A percentile compares a stretch with the other conserved stretches of the same genome.
Evolutionary conservation across 2,113 vertebrate genomes (phyloP).

Genomic region (Steatornis caripensis): DNA sequence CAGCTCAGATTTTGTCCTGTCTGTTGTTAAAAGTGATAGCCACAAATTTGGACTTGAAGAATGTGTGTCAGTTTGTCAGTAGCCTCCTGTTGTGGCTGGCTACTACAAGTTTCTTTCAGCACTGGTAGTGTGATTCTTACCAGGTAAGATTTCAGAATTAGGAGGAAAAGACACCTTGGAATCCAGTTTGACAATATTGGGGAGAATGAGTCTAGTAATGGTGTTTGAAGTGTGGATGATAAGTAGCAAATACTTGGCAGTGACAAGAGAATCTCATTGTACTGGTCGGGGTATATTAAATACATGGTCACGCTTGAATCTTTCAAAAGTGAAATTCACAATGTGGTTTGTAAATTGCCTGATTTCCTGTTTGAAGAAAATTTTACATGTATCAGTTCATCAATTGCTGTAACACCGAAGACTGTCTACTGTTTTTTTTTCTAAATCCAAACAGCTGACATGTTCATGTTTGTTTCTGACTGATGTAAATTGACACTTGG

Average conservation of each 20-base stretch:
- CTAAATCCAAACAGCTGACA: conserved; percentile 28
- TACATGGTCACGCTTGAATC: background rate
- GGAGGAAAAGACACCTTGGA: background rate
- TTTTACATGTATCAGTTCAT: background rate
- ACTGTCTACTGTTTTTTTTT: background rate
- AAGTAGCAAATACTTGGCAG: background rate
- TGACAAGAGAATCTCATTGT: background rate
- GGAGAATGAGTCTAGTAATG: background rate
- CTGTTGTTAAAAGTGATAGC: background rate
- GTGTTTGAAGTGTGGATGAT: background rate
- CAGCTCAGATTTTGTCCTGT: background rate
- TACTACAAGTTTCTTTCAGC: background rate
- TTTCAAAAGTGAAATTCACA: background rate
- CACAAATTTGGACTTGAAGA: background rate
- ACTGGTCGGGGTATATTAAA: background rate
- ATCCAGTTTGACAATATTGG: background rate
- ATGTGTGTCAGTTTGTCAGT: background rate
- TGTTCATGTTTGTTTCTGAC: conserved; percentile 48
- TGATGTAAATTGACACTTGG: conserved; percentile 68
- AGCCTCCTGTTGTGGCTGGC: background rate
- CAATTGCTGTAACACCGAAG: conserved; percentile 25
- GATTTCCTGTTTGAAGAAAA: conserved; percentile 27
- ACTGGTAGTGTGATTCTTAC: background rate
- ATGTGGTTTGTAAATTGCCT: background rate
- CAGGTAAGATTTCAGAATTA: background rate